phyloP scores from a whole-genome alignment of 1,140 invertebrate species.

The Wiebesia pumilae region DNA sequence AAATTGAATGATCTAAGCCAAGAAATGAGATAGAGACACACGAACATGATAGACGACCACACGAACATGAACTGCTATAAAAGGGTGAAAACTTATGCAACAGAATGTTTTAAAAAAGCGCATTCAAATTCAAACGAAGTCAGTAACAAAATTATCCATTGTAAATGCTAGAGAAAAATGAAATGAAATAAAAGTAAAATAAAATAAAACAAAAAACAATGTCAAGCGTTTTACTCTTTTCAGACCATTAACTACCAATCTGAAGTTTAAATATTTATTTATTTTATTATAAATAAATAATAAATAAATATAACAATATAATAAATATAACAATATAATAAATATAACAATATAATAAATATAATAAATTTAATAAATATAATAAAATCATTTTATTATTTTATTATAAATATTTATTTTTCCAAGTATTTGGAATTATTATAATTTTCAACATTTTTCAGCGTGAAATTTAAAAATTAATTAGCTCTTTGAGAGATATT shows the following conservation, averaged over 20 bases:
- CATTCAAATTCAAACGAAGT: constrained; percentile 1
- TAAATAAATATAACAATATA: too few relatives aligned
- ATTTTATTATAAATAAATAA: too few relatives aligned
- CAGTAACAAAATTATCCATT: not conserved
- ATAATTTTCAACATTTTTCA: too few relatives aligned
- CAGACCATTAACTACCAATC: not conserved
- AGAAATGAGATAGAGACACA: constrained; percentile 20
- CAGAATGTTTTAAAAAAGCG: not conserved
- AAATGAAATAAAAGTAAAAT: not conserved
- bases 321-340: too few relatives aligned
- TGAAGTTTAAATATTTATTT: too few relatives aligned
- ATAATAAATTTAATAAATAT: too few relatives aligned
- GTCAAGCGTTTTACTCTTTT: not conserved
- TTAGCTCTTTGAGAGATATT: too few relatives aligned
- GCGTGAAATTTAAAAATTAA: too few relatives aligned
- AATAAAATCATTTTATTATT: too few relatives aligned
- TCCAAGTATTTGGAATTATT: too few relatives aligned
- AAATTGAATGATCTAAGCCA: constrained; percentile 43
- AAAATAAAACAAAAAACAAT: not conserved
- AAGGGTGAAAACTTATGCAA: not conserved
- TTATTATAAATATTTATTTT: too few relatives aligned
- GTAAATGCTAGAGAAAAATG: not conserved
- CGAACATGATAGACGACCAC: constrained; percentile 22
- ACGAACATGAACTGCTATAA: constrained; percentile 20
- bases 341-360: too few relatives aligned